Evolutionary conservation across 2,797 vertebrate genomes (phyloP).

Genomic region (Mus caroli): DNA sequence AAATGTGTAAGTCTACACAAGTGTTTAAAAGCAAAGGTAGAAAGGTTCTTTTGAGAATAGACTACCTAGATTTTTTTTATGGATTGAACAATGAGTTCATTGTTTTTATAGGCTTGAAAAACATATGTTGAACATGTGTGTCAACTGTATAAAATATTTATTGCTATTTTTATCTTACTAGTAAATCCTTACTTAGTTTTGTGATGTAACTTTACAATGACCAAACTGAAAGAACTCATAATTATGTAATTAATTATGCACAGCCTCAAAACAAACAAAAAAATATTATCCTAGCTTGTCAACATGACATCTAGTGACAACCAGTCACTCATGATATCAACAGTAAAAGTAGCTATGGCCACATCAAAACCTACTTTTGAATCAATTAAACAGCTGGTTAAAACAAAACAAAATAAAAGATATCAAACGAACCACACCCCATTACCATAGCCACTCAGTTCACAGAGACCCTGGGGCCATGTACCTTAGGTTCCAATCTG

Average conservation of each 20-base stretch:
- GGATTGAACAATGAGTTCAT: background rate
- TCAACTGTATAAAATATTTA: conserved; percentile 43
- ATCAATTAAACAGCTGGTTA: background rate
- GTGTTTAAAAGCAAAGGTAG: background rate
- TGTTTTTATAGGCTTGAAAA: conserved; percentile 25
- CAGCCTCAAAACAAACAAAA: conserved; percentile 56
- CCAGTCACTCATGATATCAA: background rate
- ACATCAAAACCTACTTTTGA: background rate
- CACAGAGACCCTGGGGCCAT: background rate
- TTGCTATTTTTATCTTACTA: conserved; percentile 47
- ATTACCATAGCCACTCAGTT: background rate
- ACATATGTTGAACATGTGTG: background rate
- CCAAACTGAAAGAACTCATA: conserved; percentile 26
- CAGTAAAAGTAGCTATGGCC: background rate
- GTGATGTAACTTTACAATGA: conserved; percentile 45
- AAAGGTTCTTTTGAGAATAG: background rate
- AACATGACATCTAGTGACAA: background rate
- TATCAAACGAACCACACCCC: background rate
- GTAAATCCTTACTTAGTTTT: background rate
- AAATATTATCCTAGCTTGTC: conserved; percentile 17
- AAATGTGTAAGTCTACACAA: background rate
- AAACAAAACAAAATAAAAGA: conserved; percentile 39
- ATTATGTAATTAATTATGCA: conserved; percentile 41
- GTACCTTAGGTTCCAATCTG: background rate
- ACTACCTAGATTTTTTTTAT: background rate